Evolutionary conservation across 2,888 invertebrate species (phyloP), one percentile per base, ranked within the genome.

Genomic region (Galerucella nymphaeae): DNA sequence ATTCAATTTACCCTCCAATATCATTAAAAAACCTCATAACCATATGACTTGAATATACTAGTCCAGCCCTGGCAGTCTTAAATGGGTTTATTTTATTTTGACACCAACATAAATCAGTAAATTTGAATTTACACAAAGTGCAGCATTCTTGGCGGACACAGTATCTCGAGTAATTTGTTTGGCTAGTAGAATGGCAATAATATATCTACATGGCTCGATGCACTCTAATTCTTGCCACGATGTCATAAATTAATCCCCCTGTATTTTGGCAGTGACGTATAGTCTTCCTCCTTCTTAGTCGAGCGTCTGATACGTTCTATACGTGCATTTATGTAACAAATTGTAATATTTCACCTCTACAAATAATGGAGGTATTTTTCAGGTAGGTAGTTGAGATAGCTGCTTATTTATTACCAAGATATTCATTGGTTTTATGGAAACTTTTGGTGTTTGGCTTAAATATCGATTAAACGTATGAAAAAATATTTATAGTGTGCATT

Each of bases 171-270:
- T 82, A 83, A 83, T 84, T 84, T 84, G 82, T 82, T 82, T 80
- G 79, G 81, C 79, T 78, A 80, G 78, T 78, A 82, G 80, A 77
- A 81, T 80, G 81, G 81, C 80, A 83, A 83, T 84, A 84, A 84
- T 85, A 84, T 81, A 84, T 84, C 84, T 84, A 83, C 85, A 83
- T 79, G 84, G 80, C 80, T 82, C 77, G 82, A 81, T 84, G 85
- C 84, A 85, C 84, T 85, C 83, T 84, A 84, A 84, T 84, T 84
- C 84, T 79, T 78, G 79, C 80, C 79, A 79, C 78, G 79, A 80
- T 81, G 80, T 82, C 83, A 84, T 85, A 85, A 85, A 84, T 85
- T 84, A 84, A 78, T 74, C 69, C 77, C 76, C 77, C 76, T 70
- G 70, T 75, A 64, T 58, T 73, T 62, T 65, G 66, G 62, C 55